Base-by-base conservation (phyloP, 2,888 invertebrate genomes). In the Nephrotoma guestfalica region DNA sequence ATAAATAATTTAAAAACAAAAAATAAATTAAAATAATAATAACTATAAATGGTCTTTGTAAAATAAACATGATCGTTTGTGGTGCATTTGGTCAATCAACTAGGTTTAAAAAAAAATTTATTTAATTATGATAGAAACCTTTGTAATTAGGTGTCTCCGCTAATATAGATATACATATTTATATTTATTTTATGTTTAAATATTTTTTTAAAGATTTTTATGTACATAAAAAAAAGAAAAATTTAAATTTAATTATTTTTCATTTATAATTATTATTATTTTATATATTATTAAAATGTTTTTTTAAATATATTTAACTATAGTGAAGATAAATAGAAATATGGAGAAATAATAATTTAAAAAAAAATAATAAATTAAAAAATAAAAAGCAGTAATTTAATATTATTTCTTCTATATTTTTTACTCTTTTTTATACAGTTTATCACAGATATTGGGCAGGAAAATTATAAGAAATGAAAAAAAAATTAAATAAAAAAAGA, bases 371-470 rank as follows among this genome's bases (percentile, higher is more conserved):
- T n/a, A n/a, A 43, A 86, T 86, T 45, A 45, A 86, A 11, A 51
- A 86, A 45, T 47, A 45, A 45, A 43, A 71, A 71, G 71, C 71
- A 71, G 30, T 71, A 71, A 71, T 87, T 86, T 45, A 86, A 57
- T 30, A 30, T 86, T 86, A 86, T 83, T 86, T 87, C 57, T 85
- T 87, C 83, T 47, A n/a, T 83, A 88, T 88, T 88, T 87, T 87
- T 87, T 86, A 87, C 87, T 88, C 87, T 87, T 88, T 87, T 87
- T 30, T 30, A 30, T 30, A 87, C 83, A 87, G 71, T 93, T 92
- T 90, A 92, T 92, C 88, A 93, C 92, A 89, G 88, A 88, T 87
- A 87, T 87, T 88, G 88, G 92, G 92, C 90, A 92, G 92, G 88
- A 92, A 92, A 86, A 87, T 86, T 84, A 87, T 30, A 86, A 87